Percentiles rank a stretch among this genome's conserved stretches.
Evolutionary conservation across 2,888 invertebrate species (phyloP).

Genomic region (Apomyelois bistriatella): DNA sequence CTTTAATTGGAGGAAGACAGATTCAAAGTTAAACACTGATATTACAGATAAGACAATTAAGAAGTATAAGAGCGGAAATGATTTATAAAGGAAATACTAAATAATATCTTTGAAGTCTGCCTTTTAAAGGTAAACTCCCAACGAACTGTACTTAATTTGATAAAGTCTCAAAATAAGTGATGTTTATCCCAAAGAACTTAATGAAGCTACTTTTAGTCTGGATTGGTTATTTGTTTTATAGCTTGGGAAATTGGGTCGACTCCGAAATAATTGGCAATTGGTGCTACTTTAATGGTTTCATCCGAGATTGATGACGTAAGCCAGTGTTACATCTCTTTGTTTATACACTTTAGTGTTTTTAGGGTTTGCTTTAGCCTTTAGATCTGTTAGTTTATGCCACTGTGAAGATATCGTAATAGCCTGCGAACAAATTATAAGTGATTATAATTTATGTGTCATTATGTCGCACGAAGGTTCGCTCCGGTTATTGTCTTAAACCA

Average conservation of each 20-base stretch:
- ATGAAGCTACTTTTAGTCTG: conserved; percentile 3
- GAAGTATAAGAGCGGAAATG: neutral
- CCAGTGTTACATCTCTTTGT: neutral
- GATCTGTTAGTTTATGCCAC: no score
- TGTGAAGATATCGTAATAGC: no score
- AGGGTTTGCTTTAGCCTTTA: no score
- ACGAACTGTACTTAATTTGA: conserved; percentile 7
- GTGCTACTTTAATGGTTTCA: conserved; percentile 1
- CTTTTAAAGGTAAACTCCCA: neutral
- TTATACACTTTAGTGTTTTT: neutral
- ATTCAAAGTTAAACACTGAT: no score
- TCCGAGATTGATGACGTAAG: neutral
- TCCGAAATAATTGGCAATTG: conserved; percentile 2
- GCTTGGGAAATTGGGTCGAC: conserved; percentile 2
- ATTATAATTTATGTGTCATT: no score
- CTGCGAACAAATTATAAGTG: no score
- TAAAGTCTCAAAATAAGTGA: neutral
- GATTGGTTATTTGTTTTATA: conserved; percentile 6
- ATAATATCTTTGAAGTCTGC: conserved; percentile 14
- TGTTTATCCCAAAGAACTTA: conserved; percentile 1
- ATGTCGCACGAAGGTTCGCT: no score
- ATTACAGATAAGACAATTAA: no score
- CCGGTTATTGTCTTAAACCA: no score
- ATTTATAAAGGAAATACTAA: conserved; percentile 3
- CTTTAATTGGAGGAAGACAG: no score